Conservation (phyloP, 2,113 vertebrate species). For the Amblyornis subalaris region DNA sequence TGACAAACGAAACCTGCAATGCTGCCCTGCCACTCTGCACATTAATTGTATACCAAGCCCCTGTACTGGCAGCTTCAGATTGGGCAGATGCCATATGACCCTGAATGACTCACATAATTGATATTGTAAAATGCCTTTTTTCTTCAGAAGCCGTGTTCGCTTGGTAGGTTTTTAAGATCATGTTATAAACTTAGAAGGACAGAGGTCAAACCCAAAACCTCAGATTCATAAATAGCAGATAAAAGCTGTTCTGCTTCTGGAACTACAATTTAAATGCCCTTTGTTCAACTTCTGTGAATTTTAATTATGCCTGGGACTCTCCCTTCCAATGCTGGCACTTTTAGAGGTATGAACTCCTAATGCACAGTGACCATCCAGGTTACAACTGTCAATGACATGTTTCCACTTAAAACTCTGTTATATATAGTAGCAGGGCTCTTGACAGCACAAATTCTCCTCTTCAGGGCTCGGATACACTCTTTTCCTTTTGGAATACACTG, state of each 20-base stretch:
- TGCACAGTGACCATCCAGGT: background rate
- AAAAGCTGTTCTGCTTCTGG: slow-evolving; percentile 1
- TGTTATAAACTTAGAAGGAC: background rate
- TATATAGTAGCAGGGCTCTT: background rate
- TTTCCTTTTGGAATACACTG: background rate
- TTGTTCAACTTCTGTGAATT: background rate
- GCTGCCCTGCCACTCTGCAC: background rate
- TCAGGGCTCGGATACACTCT: background rate
- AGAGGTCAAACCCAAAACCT: slow-evolving; percentile 6
- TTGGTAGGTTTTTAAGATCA: background rate
- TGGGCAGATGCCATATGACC: background rate
- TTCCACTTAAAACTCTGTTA: background rate
- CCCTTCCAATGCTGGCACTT: background rate
- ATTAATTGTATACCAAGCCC: background rate
- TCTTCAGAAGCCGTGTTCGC: background rate
- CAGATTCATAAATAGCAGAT: slow-evolving; percentile 6
- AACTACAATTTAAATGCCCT: background rate
- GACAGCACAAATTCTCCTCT: background rate
- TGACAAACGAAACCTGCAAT: background rate
- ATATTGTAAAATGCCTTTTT: background rate
- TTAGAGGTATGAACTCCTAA: background rate
- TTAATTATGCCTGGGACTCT: slow-evolving; percentile 12
- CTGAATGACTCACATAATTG: background rate
- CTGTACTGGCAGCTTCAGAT: background rate
- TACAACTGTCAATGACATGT: background rate